Evolutionary conservation across 1,140 invertebrate genomes (phyloP).

Genomic region (Drosophila auraria): DNA sequence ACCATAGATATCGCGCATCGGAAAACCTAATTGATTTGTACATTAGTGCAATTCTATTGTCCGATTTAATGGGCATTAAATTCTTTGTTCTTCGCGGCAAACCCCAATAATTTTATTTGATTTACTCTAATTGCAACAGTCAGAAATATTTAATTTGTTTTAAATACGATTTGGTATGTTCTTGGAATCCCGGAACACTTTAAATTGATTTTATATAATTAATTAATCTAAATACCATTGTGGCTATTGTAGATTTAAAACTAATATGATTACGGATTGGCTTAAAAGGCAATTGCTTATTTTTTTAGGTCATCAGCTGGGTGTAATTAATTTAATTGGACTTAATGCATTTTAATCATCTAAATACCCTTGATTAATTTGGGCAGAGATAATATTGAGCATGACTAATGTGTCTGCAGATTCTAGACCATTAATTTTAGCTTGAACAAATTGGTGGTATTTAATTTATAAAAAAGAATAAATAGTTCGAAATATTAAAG

Average conservation of each 20-base stretch:
- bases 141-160: background rate
- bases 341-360: constrained; percentile 3
- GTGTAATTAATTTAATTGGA: constrained; percentile 15
- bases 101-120: background rate
- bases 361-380: constrained; percentile 6
- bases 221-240: constrained; percentile 12
- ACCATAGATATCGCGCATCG: background rate
- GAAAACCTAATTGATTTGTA: background rate
- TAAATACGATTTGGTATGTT: background rate
- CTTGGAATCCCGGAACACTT: background rate
- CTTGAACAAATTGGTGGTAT: background rate
- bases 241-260: constrained; percentile 4
- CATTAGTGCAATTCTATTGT: background rate
- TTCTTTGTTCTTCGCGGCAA: background rate
- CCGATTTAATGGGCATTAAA: background rate
- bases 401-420: background rate
- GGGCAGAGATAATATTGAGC: background rate
- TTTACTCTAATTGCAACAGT: background rate
- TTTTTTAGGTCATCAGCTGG: constrained; percentile 6
- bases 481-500: background rate
- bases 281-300: constrained; percentile 1
- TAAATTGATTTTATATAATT: constrained; percentile 10
- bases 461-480: background rate
- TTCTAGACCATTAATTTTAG: background rate
- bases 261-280: background rate